A percentile compares a stretch with the other conserved stretches of the same genome.
phyloP scores from a whole-genome alignment of 2,888 invertebrate genomes.

The Agrotis clavis region DNA sequence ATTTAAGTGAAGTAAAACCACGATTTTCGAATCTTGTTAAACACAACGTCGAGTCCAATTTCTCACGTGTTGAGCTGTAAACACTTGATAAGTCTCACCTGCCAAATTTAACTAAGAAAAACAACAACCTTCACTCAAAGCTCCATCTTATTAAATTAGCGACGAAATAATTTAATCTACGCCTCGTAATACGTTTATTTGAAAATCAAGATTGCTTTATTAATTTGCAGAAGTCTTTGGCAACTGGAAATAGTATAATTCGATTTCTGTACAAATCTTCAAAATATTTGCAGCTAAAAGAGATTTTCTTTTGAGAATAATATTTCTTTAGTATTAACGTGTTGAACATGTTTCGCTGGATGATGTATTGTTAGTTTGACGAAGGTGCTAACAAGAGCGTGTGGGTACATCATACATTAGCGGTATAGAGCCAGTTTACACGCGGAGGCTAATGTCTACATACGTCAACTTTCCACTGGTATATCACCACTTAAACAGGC shows the following conservation, averaged over 20 bases:
- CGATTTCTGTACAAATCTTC: background rate
- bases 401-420: slow-evolving; percentile 55
- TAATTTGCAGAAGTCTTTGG: slow-evolving; percentile 30
- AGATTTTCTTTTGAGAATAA: slow-evolving; percentile 4
- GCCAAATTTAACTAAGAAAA: slow-evolving; percentile 22
- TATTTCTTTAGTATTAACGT: slow-evolving; percentile 12
- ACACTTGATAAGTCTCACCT: background rate
- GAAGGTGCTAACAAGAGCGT: slow-evolving; percentile 40
- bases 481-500: slow-evolving; percentile 3
- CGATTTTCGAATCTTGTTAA: background rate
- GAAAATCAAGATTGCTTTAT: slow-evolving; percentile 49
- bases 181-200: slow-evolving; percentile 29
- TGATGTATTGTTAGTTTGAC: slow-evolving; percentile 56
- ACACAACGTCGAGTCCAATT: background rate
- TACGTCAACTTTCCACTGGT: slow-evolving; percentile 48
- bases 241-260: slow-evolving; percentile 26
- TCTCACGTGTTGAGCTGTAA: background rate
- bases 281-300: slow-evolving; percentile 13
- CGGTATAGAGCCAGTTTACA: slow-evolving; percentile 43
- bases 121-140: slow-evolving; percentile 3
- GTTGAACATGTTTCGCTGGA: slow-evolving; percentile 12
- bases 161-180: slow-evolving; percentile 28
- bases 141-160: slow-evolving; percentile 21
- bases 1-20: too few relatives aligned
- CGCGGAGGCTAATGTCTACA: slow-evolving; percentile 53